phyloP scores from a whole-genome alignment of 1,140 invertebrate genomes.

The Pachypsylla venusta region DNA sequence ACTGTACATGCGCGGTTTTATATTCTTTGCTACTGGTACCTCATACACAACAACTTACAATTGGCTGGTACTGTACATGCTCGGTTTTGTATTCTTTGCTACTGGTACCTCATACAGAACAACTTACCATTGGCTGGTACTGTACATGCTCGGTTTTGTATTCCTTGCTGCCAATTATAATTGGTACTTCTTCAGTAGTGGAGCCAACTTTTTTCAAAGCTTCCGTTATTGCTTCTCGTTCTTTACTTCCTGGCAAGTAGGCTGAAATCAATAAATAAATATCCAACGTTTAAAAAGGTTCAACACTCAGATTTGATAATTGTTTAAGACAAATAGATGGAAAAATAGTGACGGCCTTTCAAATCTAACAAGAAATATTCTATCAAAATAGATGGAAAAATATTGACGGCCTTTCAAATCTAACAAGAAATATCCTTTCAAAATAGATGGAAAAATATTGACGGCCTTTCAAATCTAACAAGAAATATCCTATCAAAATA shows the following conservation, averaged over 20 bases:
- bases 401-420: too few relatives aligned
- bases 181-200: slow-evolving; percentile 67
- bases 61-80: slow-evolving; percentile 55
- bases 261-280: slow-evolving; percentile 23
- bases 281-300: not conserved
- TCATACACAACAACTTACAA: too few relatives aligned
- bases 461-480: too few relatives aligned
- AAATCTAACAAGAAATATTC: too few relatives aligned
- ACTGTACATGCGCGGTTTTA: slow-evolving; percentile 51
- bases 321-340: not conserved
- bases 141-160: slow-evolving; percentile 55
- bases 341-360: not conserved
- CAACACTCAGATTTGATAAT: not conserved
- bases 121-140: slow-evolving; percentile 55
- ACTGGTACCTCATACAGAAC: too few relatives aligned
- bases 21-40: slow-evolving; percentile 78
- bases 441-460: too few relatives aligned
- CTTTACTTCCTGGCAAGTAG: slow-evolving; percentile 70
- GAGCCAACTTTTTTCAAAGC: slow-evolving; percentile 49
- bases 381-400: not conserved
- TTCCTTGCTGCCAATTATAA: slow-evolving; percentile 81
- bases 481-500: too few relatives aligned
- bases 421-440: too few relatives aligned
- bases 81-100: slow-evolving; percentile 67
- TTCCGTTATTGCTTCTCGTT: slow-evolving; percentile 57